Conservation (phyloP, 1,140 invertebrate genomes). For the Chymomyza costata region DNA sequence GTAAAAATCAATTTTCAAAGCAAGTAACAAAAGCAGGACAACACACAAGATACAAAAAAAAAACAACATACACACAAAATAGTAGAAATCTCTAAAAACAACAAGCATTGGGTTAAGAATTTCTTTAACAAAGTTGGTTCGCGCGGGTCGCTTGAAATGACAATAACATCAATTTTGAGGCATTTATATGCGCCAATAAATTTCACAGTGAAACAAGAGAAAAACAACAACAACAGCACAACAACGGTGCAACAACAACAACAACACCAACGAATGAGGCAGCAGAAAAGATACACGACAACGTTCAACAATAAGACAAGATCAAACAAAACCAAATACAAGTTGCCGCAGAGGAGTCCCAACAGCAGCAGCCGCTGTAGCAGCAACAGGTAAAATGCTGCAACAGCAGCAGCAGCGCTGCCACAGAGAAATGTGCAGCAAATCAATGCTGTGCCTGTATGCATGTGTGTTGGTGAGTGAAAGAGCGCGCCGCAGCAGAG, state of each 20-base stretch:
- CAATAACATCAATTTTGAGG: constrained; percentile 72
- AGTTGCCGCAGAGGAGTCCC: constrained; percentile 31
- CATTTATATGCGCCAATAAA: constrained; percentile 72
- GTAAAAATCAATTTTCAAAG: constrained; percentile 65
- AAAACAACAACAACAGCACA: constrained; percentile 21
- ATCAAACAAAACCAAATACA: constrained; percentile 43
- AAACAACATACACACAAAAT: background rate
- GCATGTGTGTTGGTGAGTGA: too few species aligned
- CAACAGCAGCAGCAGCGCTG: constrained; percentile 2
- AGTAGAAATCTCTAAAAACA: constrained; percentile 21
- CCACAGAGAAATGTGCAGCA: constrained; percentile 13
- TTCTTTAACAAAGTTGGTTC: too few species aligned
- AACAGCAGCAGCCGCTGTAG: constrained; percentile 5
- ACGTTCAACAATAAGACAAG: constrained; percentile 53
- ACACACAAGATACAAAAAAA: constrained; percentile 15
- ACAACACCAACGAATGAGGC: constrained; percentile 18
- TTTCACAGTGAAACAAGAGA: constrained; percentile 50
- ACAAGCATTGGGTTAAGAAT: constrained; percentile 36
- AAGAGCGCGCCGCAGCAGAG: too few species aligned
- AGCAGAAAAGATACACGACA: constrained; percentile 51
- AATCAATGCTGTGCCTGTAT: too few species aligned
- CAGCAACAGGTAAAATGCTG: constrained; percentile 41
- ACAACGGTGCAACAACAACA: constrained; percentile 4
- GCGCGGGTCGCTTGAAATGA: constrained; percentile 36
- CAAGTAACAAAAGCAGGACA: constrained; percentile 66